phyloP scores from a whole-genome alignment of 2,888 invertebrate species.

The Pedicia rivosa region DNA sequence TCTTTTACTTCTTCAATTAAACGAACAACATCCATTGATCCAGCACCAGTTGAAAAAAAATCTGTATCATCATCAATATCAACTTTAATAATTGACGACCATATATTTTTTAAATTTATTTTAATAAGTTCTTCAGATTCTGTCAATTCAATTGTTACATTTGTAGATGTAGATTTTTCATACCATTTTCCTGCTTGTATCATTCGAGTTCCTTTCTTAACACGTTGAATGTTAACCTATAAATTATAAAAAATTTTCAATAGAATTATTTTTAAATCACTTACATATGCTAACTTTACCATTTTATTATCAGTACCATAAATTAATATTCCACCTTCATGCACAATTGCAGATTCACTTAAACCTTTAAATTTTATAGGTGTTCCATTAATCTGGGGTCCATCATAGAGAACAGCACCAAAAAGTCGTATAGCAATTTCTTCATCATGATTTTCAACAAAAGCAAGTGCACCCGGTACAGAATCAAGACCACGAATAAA shows the following conservation, averaged over 20 bases:
- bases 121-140: slow-evolving; percentile 56
- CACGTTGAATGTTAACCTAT: slow-evolving; percentile 59
- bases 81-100: slow-evolving; percentile 70
- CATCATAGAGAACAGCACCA: slow-evolving; percentile 60
- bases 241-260: slow-evolving; percentile 14
- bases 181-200: slow-evolving; percentile 67
- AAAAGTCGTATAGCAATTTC: slow-evolving; percentile 57
- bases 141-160: slow-evolving; percentile 42
- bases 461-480: slow-evolving; percentile 78
- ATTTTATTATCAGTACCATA: slow-evolving; percentile 64
- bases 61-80: slow-evolving; percentile 66
- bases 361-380: slow-evolving; percentile 44
- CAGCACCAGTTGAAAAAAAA: slow-evolving; percentile 90
- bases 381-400: slow-evolving; percentile 35
- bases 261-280: neutral
- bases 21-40: slow-evolving; percentile 89
- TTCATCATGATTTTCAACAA: slow-evolving; percentile 31
- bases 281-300: slow-evolving; percentile 7
- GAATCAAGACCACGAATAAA: slow-evolving; percentile 90
- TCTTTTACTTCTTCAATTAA: slow-evolving; percentile 87
- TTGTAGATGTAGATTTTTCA: slow-evolving; percentile 37
- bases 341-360: slow-evolving; percentile 46
- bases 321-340: slow-evolving; percentile 63
- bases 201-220: slow-evolving; percentile 66
- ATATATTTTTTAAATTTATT: slow-evolving; percentile 48